Evolutionary conservation across 2,113 vertebrate genomes (phyloP).

Genomic region (Scomber colias): DNA sequence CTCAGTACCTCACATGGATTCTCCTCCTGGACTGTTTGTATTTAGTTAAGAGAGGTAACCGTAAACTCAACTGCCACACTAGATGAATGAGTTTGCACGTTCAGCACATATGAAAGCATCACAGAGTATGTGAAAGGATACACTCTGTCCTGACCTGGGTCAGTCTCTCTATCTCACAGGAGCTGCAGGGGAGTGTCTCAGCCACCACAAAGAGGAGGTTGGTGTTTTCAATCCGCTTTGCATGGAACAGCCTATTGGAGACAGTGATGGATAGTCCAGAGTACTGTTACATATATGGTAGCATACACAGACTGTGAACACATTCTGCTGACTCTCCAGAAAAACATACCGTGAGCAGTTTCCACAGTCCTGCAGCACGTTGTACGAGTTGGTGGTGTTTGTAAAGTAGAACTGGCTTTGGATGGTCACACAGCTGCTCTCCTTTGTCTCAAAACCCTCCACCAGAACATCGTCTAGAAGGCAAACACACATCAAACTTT

Average conservation of each 20-base stretch:
- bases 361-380: conserved; percentile 95
- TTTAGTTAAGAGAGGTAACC: conserved; percentile 57
- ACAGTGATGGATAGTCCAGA: conserved; percentile 10
- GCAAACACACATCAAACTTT: not conserved
- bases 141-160: conserved; percentile 92
- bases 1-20: conserved; percentile 95
- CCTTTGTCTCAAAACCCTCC: conserved; percentile 89
- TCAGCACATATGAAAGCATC: conserved; percentile 1
- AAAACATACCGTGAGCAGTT: conserved; percentile 94
- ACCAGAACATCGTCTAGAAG: conserved; percentile 88
- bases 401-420: conserved; percentile 98
- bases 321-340: conserved; percentile 37
- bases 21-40: conserved; percentile 90
- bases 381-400: conserved; percentile 94
- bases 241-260: conserved; percentile 90
- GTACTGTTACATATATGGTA: not conserved
- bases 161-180: conserved; percentile 93
- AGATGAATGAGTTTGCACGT: not conserved
- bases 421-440: conserved; percentile 96
- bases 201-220: conserved; percentile 98
- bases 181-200: conserved; percentile 95
- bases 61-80: not conserved
- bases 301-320: not conserved
- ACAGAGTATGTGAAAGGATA: conserved; percentile 87
- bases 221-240: conserved; percentile 93